Evolutionary conservation across 2,797 vertebrate species (phyloP), one percentile per base, ranked within the genome.

Genomic region (Anisognathus igniventris): DNA sequence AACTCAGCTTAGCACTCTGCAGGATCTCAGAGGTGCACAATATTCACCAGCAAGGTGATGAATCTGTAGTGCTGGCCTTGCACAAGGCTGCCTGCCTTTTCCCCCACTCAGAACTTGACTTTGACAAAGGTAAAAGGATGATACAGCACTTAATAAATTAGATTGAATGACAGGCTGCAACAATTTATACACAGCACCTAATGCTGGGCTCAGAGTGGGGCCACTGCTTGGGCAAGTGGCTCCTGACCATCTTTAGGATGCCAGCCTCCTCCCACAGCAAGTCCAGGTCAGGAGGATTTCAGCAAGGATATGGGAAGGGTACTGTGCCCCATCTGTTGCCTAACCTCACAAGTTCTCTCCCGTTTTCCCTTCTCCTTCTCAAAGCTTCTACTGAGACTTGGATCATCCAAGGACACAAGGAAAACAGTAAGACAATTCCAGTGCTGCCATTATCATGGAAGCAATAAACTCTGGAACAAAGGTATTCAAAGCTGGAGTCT

Each of bases 161-260:
- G 66, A 65, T 1, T 47, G 77, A 93, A 81, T 5, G 58, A 51
- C 76, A 80, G 37, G 66, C 66, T 75, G 66, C 77, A 93, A 75
- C 25, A 33, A 56, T 25, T 84, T 7, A 57, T 14, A 8, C 1
- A 22, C 19, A 56, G 77, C 51, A 60, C 68, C 66, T 54, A 58
- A 61, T 12, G n/a, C 80, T 0, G 0, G 54, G 44, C 0, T 1
- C 10, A 7, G 74, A 21, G 42, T 0, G 4, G n/a, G 57, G 73
- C 54, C 16, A 4, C 75, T 56, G 64, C 48, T 48, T 4, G 37
- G 68, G 57, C 48, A 77, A 73, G 40, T 2, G n/a, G n/a, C 50
- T 71, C n/a, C 78, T 22, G 20, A 6, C 22, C 14, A 3, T 3
- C 3, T 14, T 19, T 28, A 75, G 74, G 28, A 85, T 64, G 72